Percentiles rank a stretch among this genome's conserved stretches.
Evolutionary conservation across 2,797 vertebrate genomes (phyloP).

Genomic region (Vipera latastei): DNA sequence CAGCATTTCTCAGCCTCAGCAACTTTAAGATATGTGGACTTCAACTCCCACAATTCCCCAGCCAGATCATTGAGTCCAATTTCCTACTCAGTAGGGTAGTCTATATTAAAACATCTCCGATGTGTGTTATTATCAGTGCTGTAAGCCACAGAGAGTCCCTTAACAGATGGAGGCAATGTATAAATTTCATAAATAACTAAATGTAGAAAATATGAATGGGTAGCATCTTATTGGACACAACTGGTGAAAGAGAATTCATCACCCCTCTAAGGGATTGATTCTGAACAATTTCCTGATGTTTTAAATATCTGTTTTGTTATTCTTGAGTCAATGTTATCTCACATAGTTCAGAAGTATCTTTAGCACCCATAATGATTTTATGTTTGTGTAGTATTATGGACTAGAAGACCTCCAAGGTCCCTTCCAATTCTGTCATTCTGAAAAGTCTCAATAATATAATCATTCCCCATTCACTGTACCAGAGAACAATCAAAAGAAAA

Average conservation of each 20-base stretch:
- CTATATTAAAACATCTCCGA: not conserved
- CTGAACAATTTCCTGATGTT: not conserved
- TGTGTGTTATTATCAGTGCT: not conserved
- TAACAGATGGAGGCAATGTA: not conserved
- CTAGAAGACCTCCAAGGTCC: not conserved
- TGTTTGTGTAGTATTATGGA: no score
- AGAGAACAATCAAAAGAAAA: not conserved
- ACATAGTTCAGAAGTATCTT: not conserved
- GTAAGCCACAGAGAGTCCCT: not conserved
- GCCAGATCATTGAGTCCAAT: not conserved
- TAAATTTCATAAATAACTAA: not conserved
- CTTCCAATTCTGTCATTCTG: not conserved
- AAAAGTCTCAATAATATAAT: not conserved
- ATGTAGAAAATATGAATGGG: not conserved
- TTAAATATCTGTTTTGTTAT: not conserved
- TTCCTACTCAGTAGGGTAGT: not conserved
- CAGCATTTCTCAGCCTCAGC: not conserved
- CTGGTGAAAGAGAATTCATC: not conserved
- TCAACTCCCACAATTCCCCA: not conserved
- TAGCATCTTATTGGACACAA: not conserved
- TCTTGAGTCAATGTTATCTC: not conserved
- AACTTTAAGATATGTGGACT: not conserved
- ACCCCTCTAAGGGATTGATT: not conserved
- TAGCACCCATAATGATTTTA: not conserved
- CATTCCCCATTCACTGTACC: not conserved